A percentile compares a stretch with the other conserved stretches of the same genome.
phyloP scores from a whole-genome alignment of 2,797 vertebrate genomes.

The Pangasius djambal region DNA sequence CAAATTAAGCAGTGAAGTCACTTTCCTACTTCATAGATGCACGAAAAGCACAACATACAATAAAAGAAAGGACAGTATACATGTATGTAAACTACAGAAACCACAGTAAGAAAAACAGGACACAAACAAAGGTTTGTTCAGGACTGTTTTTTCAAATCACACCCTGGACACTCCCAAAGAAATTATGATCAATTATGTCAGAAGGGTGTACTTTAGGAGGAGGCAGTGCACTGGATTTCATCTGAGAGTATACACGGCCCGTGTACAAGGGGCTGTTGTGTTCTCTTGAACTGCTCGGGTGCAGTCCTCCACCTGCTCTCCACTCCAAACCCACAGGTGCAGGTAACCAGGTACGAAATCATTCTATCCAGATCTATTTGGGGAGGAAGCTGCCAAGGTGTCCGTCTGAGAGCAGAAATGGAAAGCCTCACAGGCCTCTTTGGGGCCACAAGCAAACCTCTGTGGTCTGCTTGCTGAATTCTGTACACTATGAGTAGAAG shows the following conservation, averaged over 20 bases:
- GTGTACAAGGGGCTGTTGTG: no score
- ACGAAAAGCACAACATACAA: background rate
- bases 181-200: background rate
- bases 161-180: background rate
- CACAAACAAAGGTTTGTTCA: background rate
- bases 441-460: background rate
- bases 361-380: background rate
- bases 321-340: background rate
- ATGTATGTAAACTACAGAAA: background rate
- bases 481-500: background rate
- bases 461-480: background rate
- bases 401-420: background rate
- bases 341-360: background rate
- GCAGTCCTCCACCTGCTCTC: background rate
- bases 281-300: background rate
- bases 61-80: background rate
- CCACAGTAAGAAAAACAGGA: background rate
- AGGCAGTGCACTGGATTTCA: background rate
- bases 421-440: background rate
- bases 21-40: no score
- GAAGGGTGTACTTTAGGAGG: background rate
- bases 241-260: background rate
- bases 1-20: no score
- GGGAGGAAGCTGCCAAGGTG: background rate
- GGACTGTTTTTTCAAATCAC: background rate